These are phyloP conservation scores for Schlechtendalia chinensis DNA, from an alignment of 1,140 invertebrate species.

Conservation along the genomic window DNA sequence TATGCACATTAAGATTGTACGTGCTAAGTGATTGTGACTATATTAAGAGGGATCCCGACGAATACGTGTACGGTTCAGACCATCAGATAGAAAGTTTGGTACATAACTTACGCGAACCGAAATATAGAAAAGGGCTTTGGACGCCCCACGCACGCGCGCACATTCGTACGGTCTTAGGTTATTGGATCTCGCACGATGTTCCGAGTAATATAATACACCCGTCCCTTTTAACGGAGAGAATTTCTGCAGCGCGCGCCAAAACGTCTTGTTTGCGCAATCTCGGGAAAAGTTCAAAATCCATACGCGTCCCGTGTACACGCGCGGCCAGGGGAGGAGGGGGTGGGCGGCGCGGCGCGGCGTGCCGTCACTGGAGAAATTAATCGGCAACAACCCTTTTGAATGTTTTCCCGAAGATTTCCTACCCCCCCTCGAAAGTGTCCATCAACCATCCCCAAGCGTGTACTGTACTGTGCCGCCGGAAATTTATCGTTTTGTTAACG, in stretches of 20 bases:
- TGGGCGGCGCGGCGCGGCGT: too few relatives aligned
- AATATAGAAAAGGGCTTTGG: slow-evolving; percentile 39
- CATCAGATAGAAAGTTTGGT: slow-evolving; percentile 32
- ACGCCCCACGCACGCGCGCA: background rate
- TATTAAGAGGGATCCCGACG: slow-evolving; percentile 21
- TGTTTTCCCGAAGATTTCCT: slow-evolving; percentile 22
- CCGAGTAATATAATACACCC: slow-evolving; percentile 5
- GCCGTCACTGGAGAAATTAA: slow-evolving; percentile 24
- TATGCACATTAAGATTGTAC: slow-evolving; percentile 40
- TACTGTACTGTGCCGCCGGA: background rate
- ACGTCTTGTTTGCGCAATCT: slow-evolving; percentile 30
- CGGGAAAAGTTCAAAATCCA: slow-evolving; percentile 37
- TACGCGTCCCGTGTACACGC: background rate
- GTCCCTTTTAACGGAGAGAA: slow-evolving; percentile 1
- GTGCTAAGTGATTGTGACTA: slow-evolving; percentile 31
- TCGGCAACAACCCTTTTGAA: slow-evolving; percentile 37
- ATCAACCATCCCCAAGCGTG: slow-evolving; percentile 12
- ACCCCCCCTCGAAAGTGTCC: slow-evolving; percentile 32
- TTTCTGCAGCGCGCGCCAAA: background rate
- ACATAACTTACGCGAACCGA: slow-evolving; percentile 28
- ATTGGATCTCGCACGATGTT: background rate
- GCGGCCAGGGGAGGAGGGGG: background rate
- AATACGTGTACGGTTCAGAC: background rate
- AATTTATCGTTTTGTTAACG: slow-evolving; percentile 36
- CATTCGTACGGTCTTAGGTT: slow-evolving; percentile 3